Evolutionary conservation across 1,140 invertebrate species (phyloP), one percentile per base, ranked within the genome.

Genomic region (Drosophila bipectinata): DNA sequence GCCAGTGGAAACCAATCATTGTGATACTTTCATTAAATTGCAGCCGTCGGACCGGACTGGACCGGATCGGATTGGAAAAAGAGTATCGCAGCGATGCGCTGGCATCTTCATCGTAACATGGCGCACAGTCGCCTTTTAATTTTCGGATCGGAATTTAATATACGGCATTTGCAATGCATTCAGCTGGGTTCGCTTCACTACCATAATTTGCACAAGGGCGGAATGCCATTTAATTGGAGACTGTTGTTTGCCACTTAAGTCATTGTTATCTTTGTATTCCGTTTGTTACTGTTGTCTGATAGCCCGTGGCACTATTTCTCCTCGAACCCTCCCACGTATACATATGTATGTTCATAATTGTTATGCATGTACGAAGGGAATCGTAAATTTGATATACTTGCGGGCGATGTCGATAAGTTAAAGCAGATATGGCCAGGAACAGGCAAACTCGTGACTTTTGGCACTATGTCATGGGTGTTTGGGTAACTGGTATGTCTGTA

Each of bases 1-100:
- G 79, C 79, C 79, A 79, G 81, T 81, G 64, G 79, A 88, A 88
- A 88, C 83, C 83, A 88, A 88, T 88, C 84, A 88, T 88, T 88
- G 83, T 83, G 83, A 88, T 88, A 88, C 84, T 88, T 88, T 88
- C 83, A 88, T 88, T 88, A 88, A 88, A 88, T 71, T 87, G 67
- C 59, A 37, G 64, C 72, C 45, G 15, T 37, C 28, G 26, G 41
- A 44, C 14, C 41, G 41, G 14, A 44, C 7, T 5, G 6, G 14
- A 15, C 15, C 41, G 41, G 41, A 44, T 18, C 41, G 41, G 41
- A 47, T 47, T 47, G 44, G 44, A 15, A 24, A 6, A 6, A 18
- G 41, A 44, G 41, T 18, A 18, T 18, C n/a, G 41, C 2, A 9
- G 41, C 41, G 15, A 44, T 18, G 21, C 39, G n/a, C 14, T 28